Evolutionary conservation across 2,888 invertebrate genomes (phyloP), one percentile per base, ranked within the genome.

Genomic region (Chironomus riparius): DNA sequence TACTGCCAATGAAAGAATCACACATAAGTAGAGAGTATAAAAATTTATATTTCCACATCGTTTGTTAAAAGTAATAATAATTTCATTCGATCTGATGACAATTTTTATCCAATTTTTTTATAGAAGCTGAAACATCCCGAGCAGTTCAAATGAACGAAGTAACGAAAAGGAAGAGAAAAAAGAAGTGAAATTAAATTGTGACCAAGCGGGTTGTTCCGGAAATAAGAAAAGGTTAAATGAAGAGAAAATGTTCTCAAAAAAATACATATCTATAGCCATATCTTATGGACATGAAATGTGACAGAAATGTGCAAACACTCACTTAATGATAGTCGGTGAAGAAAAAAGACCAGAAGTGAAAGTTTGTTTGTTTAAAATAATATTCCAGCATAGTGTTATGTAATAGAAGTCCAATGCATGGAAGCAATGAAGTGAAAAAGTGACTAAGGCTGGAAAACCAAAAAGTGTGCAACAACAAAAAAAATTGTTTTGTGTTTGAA

Each of bases 61-160:
- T 74, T 74, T 74, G 68, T 48, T 65, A n/a, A 65, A 74, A 74
- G 74, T 74, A 74, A 74, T 68, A 68, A 74, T 74, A 74, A 74
- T 74, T 74, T 62, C 38, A 65, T 47, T 68, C 65, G 72, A 72
- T 72, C 72, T 72, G 72, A 65, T 65, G 65, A 65, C 65, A 24
- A 65, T 65, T 24, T 28, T 24, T 12, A 56, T 56, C 56, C 15
- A 56, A 15, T 56, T 6, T 50, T n/a, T 50, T 56, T 56, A 18
- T 15, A 56, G 56, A 5, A 18, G 56, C n/a, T 38, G 38, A 38
- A 10, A 38, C 38, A 38, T 38, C 38, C 38, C 10, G 38, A 10
- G 10, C 10, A 10, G 38, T 38, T 38, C 38, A 38, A 2, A 15
- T 56, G 56, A 56, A 56, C 18, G 56, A 18, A 56, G 2, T 38